Conservation (phyloP, 35 echinoderm and acorn worm species). For the Hemicentrotus pulcherrimus region DNA sequence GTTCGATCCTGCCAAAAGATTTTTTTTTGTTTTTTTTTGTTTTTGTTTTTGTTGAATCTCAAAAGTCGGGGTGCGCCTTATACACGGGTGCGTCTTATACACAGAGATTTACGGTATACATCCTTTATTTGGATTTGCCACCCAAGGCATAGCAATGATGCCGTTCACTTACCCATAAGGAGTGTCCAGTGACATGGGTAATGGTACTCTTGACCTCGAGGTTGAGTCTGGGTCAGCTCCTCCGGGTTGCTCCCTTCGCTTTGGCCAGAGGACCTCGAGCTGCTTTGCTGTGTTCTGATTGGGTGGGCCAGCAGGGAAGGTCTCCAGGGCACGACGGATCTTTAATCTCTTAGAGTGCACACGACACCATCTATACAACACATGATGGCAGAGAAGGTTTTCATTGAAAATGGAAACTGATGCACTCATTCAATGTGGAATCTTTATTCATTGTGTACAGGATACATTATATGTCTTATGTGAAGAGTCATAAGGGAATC, state of each 20-base stretch:
- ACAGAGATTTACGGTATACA: no score
- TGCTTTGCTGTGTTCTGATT: conserved; percentile 57
- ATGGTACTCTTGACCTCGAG: not conserved
- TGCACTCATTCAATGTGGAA: not conserved
- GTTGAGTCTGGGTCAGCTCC: not conserved
- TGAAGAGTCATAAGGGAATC: no score
- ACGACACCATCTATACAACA: conserved; percentile 62
- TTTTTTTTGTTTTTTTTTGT: no score
- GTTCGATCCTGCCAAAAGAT: no score
- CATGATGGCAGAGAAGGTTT: not conserved
- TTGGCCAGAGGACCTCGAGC: conserved; percentile 58
- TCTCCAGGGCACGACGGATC: conserved; percentile 63
- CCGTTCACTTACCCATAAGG: conserved; percentile 40
- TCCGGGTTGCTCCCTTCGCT: conserved; percentile 19
- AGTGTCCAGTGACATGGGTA: conserved; percentile 49
- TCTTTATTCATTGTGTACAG: no score
- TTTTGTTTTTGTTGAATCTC: no score
- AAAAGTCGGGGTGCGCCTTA: no score
- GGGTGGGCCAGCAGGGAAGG: conserved; percentile 78
- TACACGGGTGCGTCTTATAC: no score
- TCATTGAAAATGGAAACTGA: not conserved
- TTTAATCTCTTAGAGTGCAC: conserved; percentile 54
- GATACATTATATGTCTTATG: not conserved
- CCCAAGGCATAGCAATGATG: no score
- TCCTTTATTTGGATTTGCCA: no score